Percentiles rank a stretch among this genome's conserved stretches.
These are phyloP conservation scores for Coboldia fuscipes DNA, from an alignment of 1,140 invertebrate species.

Conservation along the genomic window DNA sequence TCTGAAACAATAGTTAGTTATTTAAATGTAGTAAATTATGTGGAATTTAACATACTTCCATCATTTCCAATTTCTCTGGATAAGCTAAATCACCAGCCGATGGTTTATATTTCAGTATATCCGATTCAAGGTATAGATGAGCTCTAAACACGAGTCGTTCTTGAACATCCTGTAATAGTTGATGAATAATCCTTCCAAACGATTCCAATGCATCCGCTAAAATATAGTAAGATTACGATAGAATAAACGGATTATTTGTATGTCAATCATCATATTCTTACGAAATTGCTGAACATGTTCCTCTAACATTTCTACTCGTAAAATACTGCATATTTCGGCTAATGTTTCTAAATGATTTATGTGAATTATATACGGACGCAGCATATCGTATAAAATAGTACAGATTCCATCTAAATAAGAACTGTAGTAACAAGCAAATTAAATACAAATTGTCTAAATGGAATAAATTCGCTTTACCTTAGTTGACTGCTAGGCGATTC, in stretches of 20 bases:
- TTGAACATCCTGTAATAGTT: constrained; percentile 88
- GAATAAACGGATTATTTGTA: background rate
- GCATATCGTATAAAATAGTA: constrained; percentile 72
- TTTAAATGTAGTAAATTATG: background rate
- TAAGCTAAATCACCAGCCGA: constrained; percentile 91
- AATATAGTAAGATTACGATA: constrained; percentile 1
- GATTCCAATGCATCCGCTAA: constrained; percentile 41
- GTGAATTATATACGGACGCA: constrained; percentile 90
- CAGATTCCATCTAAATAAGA: constrained; percentile 69
- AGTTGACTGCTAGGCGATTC: constrained; percentile 36
- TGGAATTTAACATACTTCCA: constrained; percentile 38
- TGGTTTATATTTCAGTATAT: constrained; percentile 75
- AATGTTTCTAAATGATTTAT: constrained; percentile 95
- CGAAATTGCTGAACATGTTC: constrained; percentile 77
- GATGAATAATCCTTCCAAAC: constrained; percentile 64
- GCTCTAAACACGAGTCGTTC: constrained; percentile 90
- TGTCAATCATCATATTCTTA: constrained; percentile 21
- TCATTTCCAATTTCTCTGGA: constrained; percentile 93
- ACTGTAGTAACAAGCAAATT: constrained; percentile 17
- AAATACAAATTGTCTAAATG: background rate
- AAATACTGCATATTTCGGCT: constrained; percentile 86
- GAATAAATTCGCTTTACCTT: constrained; percentile 28
- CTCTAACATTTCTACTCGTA: constrained; percentile 84
- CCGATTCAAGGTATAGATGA: constrained; percentile 80
- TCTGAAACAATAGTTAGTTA: constrained; percentile 21